Evolutionary conservation across 2,113 vertebrate species (phyloP).

Genomic region (Halichoeres trimaculatus): DNA sequence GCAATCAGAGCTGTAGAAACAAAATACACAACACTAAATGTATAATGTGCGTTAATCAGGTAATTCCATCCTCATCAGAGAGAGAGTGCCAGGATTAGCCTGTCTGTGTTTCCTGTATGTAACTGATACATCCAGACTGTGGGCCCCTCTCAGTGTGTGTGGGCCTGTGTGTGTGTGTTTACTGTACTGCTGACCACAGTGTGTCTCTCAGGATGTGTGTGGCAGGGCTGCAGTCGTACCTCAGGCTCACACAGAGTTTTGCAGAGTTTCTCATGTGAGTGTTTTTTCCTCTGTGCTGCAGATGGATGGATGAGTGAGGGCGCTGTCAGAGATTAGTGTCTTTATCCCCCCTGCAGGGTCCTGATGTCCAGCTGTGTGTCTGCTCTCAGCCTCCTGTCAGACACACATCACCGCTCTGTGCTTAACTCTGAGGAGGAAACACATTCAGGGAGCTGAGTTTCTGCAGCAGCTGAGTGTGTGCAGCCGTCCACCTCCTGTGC

Average conservation of each 20-base stretch:
- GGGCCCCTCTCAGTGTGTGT: too few species aligned
- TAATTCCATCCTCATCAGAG: background rate
- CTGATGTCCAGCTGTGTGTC: constrained; percentile 11
- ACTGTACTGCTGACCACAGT: background rate
- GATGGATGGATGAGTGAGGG: constrained; percentile 14
- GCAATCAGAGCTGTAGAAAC: background rate
- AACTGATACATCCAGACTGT: background rate
- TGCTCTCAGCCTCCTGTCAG: too few species aligned
- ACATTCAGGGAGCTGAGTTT: too few species aligned
- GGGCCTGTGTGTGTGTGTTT: background rate
- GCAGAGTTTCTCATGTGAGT: constrained; percentile 2
- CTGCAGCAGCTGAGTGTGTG: too few species aligned
- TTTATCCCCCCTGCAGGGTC: constrained; percentile 2
- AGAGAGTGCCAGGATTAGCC: background rate
- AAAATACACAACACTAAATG: background rate
- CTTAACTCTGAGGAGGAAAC: too few species aligned
- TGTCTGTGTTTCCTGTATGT: background rate
- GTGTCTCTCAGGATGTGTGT: background rate
- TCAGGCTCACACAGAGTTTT: constrained; percentile 21
- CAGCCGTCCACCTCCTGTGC: too few species aligned
- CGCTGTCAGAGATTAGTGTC: constrained; percentile 23
- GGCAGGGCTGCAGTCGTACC: background rate
- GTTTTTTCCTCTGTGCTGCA: too few species aligned
- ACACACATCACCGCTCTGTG: too few species aligned
- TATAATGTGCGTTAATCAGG: background rate